Conservation (phyloP, 2,797 vertebrate species). For the Danionella dracula region DNA sequence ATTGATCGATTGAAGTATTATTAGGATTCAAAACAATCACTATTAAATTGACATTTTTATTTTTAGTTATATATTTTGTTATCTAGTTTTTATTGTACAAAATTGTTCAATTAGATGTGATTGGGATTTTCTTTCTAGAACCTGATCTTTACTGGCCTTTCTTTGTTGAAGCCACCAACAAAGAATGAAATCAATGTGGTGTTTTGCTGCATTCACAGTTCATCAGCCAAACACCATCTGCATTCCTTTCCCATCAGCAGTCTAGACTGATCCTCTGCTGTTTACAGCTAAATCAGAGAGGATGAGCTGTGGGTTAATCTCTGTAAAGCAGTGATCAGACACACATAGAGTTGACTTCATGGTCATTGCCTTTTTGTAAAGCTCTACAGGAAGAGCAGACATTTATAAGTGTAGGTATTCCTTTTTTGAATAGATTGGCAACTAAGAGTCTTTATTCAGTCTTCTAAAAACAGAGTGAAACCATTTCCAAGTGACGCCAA, state of each 20-base stretch:
- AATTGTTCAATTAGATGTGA: neutral
- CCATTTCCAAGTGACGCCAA: no score
- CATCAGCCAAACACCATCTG: neutral
- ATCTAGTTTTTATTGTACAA: no score
- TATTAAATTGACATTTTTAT: no score
- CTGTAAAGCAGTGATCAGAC: neutral
- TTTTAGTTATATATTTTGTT: no score
- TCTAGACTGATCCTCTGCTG: neutral
- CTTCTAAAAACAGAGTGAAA: no score
- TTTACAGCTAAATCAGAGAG: conserved; percentile 26
- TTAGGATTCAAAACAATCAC: no score
- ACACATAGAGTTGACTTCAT: neutral
- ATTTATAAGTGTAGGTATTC: no score
- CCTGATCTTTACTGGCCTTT: neutral
- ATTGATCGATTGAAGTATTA: no score
- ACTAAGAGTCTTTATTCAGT: no score
- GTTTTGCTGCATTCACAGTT: neutral
- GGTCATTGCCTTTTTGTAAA: conserved; percentile 14
- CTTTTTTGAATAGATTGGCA: no score
- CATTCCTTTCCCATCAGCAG: conserved; percentile 16
- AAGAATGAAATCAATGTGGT: neutral
- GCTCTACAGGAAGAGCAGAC: conserved; percentile 15
- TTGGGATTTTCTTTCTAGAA: neutral
- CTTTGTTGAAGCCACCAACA: neutral
- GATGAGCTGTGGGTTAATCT: conserved; percentile 33